phyloP scores from a whole-genome alignment of 2,797 vertebrate species.

The Anomalospiza imberbis region DNA sequence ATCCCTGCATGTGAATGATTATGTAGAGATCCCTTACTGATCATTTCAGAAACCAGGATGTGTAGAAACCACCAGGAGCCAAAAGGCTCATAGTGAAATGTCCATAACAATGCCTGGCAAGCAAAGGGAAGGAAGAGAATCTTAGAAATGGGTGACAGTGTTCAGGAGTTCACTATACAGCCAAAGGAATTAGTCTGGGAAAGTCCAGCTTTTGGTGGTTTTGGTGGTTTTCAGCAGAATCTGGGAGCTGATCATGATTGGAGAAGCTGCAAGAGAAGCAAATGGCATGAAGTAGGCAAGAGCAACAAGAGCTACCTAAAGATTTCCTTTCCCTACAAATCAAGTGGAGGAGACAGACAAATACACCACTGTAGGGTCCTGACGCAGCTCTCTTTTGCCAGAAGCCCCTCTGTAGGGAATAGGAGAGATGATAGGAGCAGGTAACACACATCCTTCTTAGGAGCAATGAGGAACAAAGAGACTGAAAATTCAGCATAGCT shows the following conservation, averaged over 20 bases:
- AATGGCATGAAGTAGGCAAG: background rate
- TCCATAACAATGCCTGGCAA: fast-evolving
- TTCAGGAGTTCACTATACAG: background rate
- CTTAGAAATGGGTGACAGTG: background rate
- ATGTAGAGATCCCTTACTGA: background rate
- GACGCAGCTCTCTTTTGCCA: background rate
- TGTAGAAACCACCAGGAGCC: background rate
- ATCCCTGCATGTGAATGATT: background rate
- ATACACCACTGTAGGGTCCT: background rate
- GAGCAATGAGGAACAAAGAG: background rate
- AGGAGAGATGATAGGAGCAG: background rate
- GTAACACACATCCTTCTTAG: fast-evolving
- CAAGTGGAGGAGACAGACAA: background rate
- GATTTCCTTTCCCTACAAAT: background rate
- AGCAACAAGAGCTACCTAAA: background rate
- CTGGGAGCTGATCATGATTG: background rate
- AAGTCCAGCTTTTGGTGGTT: background rate
- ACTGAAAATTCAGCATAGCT: background rate
- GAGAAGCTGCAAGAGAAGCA: background rate
- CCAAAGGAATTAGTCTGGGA: background rate
- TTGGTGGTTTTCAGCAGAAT: background rate
- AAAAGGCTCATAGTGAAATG: background rate
- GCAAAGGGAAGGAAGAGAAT: background rate
- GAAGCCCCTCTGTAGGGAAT: background rate
- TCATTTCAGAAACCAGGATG: background rate